These are phyloP conservation scores for Misgurnus anguillicaudatus DNA, from an alignment of 2,113 vertebrate genomes.

Conservation along the genomic window DNA sequence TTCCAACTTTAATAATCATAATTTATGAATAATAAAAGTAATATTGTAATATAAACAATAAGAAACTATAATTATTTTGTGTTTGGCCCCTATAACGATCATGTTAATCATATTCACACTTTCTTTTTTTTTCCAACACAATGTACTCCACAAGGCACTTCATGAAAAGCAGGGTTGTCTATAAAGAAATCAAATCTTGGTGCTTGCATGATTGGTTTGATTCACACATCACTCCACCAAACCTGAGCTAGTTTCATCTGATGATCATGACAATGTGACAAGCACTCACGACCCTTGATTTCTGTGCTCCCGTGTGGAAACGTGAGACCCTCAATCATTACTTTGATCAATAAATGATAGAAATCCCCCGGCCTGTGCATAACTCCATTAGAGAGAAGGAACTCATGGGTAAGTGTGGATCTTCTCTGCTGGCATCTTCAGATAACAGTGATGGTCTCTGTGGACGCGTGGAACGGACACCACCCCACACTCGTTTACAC, in stretches of 20 bases:
- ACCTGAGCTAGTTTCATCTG: neutral
- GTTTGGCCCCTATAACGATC: constrained; percentile 26
- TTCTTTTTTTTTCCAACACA: neutral
- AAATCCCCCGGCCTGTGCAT: neutral
- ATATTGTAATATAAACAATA: neutral
- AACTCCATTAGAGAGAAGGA: constrained; percentile 12
- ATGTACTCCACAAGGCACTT: neutral
- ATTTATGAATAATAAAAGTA: neutral
- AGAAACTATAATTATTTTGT: constrained; percentile 23
- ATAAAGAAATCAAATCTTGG: neutral
- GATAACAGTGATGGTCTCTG: constrained; percentile 15
- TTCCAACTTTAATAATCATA: neutral
- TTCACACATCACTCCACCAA: neutral
- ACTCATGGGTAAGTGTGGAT: constrained; percentile 37
- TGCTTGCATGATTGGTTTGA: constrained; percentile 14
- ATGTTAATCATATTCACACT: neutral
- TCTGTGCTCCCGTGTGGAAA: neutral
- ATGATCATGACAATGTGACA: neutral
- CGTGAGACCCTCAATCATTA: neutral
- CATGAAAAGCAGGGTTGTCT: neutral
- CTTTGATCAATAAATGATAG: neutral
- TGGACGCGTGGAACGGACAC: constrained; percentile 41
- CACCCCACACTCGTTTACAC: constrained; percentile 41
- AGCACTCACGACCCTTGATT: neutral
- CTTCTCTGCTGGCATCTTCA: constrained; percentile 52